Evolutionary conservation across 2,113 vertebrate species (phyloP).

Genomic region (Mustela lutreola): DNA sequence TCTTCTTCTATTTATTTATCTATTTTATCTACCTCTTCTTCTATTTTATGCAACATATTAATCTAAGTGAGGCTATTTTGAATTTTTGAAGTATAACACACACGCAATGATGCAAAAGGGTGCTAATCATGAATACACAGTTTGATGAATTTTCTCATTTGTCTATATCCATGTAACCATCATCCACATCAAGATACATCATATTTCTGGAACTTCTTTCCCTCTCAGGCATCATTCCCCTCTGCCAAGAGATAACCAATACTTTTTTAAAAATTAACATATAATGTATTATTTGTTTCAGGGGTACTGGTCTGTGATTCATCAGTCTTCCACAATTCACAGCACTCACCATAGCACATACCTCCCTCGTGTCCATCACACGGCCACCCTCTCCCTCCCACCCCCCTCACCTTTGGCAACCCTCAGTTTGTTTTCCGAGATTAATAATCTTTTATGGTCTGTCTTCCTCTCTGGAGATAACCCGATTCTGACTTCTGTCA

Average conservation of each 20-base stretch:
- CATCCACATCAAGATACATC: background rate
- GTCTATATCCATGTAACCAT: background rate
- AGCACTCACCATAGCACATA: no score
- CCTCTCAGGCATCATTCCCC: background rate
- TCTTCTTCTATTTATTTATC: conserved; percentile 30
- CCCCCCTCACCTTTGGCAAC: no score
- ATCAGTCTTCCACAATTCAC: no score
- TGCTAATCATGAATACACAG: background rate
- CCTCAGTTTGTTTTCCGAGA: no score
- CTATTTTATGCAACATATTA: background rate
- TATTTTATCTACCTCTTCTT: background rate
- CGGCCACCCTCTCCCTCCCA: no score
- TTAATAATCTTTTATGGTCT: no score
- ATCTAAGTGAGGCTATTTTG: background rate
- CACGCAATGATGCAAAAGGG: background rate
- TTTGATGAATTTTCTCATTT: background rate
- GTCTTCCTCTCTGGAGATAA: background rate
- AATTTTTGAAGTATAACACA: conserved; percentile 1
- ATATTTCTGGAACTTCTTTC: background rate
- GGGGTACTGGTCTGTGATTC: no score
- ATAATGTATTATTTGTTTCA: no score
- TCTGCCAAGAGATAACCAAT: background rate
- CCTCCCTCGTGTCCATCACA: no score
- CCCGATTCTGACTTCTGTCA: background rate
- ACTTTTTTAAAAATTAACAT: no score